Evolutionary conservation across 2,113 vertebrate genomes (phyloP).

Genomic region (Otocyon megalotis): DNA sequence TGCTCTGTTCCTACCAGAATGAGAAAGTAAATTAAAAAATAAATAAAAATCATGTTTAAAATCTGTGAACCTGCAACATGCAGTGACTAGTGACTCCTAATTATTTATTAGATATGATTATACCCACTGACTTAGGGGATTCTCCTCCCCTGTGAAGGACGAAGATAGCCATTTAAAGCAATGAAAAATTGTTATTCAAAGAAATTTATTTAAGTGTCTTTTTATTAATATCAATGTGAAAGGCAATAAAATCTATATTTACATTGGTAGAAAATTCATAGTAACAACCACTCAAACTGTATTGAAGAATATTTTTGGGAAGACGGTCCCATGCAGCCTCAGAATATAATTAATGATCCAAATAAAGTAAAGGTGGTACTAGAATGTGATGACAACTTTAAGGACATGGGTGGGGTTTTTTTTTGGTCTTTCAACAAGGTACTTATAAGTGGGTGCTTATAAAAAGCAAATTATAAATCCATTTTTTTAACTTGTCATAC

Average conservation of each 20-base stretch:
- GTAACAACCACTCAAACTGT: not conserved
- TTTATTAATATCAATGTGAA: slow-evolving; percentile 32
- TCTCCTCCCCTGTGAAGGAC: slow-evolving; percentile 55
- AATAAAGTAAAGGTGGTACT: not conserved
- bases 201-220: slow-evolving; percentile 33
- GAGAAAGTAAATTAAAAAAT: not conserved
- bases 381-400: not conserved
- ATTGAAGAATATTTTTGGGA: not conserved
- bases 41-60: not conserved
- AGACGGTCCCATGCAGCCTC: not conserved
- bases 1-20: not conserved
- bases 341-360: not conserved
- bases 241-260: not conserved
- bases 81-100: not conserved
- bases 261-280: not conserved
- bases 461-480: slow-evolving; percentile 8
- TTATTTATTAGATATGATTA: not conserved
- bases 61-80: slow-evolving; percentile 14
- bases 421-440: not conserved
- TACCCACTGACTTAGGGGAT: slow-evolving; percentile 6
- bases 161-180: slow-evolving; percentile 47
- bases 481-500: not conserved
- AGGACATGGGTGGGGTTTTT: not conserved
- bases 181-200: not conserved
- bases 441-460: not conserved